phyloP scores from a whole-genome alignment of 2,113 vertebrate species.

The Nothobranchius kuhntae region DNA sequence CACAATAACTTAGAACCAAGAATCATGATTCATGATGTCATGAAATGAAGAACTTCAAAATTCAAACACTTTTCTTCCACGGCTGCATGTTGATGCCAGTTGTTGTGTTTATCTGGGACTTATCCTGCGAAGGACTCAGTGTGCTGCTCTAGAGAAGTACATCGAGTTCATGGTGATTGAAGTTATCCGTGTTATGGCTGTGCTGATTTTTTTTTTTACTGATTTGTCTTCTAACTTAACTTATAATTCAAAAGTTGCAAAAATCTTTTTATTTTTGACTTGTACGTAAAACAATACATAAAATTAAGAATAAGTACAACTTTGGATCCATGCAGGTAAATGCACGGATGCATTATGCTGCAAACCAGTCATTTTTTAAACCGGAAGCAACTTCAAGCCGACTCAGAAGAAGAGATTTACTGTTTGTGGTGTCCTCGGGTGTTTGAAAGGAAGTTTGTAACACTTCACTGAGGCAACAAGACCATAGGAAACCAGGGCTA shows the following conservation, averaged over 20 bases:
- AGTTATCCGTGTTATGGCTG: background rate
- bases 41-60: background rate
- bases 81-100: too few species aligned
- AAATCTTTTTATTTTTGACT: too few species aligned
- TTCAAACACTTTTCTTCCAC: background rate
- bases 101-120: background rate
- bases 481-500: background rate
- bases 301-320: too few species aligned
- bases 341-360: too few species aligned
- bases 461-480: too few species aligned
- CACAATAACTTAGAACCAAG: background rate
- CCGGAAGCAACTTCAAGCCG: background rate
- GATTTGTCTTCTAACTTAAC: background rate
- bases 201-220: background rate
- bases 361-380: background rate
- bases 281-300: too few species aligned
- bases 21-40: background rate
- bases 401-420: background rate
- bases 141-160: slow-evolving; percentile 5
- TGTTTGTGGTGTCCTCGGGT: too few species aligned
- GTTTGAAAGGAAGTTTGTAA: too few species aligned
- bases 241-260: too few species aligned
- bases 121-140: background rate
- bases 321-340: background rate
- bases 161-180: background rate